A percentile compares a stretch with the other conserved stretches of the same genome.
Conservation (phyloP, 1,140 invertebrate genomes). For the Camponotus pennsylvanicus region DNA sequence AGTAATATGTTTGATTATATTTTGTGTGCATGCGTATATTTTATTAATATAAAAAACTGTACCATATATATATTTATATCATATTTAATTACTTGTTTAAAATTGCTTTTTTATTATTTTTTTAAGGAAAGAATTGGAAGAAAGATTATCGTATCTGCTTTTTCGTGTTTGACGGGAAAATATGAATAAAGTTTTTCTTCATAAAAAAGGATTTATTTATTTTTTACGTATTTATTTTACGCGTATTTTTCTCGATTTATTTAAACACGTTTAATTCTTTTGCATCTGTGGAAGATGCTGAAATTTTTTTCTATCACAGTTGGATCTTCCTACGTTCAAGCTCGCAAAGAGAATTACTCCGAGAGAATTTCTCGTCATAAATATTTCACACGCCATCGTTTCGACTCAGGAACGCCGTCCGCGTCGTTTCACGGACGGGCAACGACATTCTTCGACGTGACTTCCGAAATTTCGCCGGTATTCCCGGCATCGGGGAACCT, state of each 20-base stretch:
- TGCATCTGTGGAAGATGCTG: not conserved
- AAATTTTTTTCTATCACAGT: not conserved
- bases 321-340: not conserved
- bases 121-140: not conserved
- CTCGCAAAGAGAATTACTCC: not conserved
- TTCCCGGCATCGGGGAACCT: constrained; percentile 64
- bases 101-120: not conserved
- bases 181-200: not conserved
- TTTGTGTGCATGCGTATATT: not conserved
- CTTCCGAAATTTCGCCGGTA: constrained; percentile 52
- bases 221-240: not conserved
- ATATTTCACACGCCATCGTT: constrained; percentile 44
- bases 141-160: not conserved
- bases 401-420: not conserved
- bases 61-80: too few species aligned
- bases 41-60: not conserved
- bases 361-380: constrained; percentile 38
- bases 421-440: constrained; percentile 38
- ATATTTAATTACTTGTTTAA: not conserved
- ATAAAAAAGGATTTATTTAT: not conserved
- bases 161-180: too few species aligned
- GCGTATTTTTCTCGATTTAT: not conserved
- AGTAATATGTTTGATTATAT: not conserved
- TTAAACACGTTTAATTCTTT: constrained; percentile 4
- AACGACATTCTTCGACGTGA: constrained; percentile 49